These are phyloP conservation scores for Coryphaenoides rupestris DNA, from an alignment of 2,113 vertebrate species.

Conservation along the genomic window DNA sequence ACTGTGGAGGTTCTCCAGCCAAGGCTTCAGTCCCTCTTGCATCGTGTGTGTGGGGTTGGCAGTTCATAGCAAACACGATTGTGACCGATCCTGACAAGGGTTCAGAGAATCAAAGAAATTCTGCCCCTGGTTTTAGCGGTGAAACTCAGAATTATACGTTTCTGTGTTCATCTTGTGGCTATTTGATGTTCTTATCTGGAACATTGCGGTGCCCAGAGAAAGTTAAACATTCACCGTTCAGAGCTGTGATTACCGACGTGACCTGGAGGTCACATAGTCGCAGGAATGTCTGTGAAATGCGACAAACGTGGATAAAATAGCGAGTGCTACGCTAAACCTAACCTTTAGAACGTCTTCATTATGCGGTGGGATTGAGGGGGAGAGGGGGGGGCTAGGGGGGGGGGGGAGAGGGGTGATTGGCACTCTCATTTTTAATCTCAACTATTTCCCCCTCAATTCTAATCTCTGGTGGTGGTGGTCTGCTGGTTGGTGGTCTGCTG, in stretches of 20 bases:
- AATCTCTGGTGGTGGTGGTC: no score
- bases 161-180: constrained; percentile 1
- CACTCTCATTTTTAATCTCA: constrained; percentile 74
- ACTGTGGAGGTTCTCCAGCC: background rate
- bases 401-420: constrained; percentile 40
- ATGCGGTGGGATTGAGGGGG: no score
- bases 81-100: background rate
- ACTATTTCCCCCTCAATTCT: constrained; percentile 61
- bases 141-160: background rate
- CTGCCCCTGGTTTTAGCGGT: background rate
- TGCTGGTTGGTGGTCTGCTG: constrained; percentile 19
- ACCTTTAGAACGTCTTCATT: constrained; percentile 13
- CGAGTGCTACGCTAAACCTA: no score
- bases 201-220: constrained; percentile 18
- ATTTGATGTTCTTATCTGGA: constrained; percentile 26
- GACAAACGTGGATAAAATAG: constrained; percentile 21
- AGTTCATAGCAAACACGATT: no score
- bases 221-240: constrained; percentile 46
- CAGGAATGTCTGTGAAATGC: constrained; percentile 9
- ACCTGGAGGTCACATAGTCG: background rate
- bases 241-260: constrained; percentile 14
- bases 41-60: background rate
- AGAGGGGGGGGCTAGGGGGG: constrained; percentile 45
- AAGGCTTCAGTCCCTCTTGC: background rate
- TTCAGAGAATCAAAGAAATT: background rate